Base-by-base conservation (phyloP, 2,797 vertebrate genomes). In the Synanceia verrucosa region DNA sequence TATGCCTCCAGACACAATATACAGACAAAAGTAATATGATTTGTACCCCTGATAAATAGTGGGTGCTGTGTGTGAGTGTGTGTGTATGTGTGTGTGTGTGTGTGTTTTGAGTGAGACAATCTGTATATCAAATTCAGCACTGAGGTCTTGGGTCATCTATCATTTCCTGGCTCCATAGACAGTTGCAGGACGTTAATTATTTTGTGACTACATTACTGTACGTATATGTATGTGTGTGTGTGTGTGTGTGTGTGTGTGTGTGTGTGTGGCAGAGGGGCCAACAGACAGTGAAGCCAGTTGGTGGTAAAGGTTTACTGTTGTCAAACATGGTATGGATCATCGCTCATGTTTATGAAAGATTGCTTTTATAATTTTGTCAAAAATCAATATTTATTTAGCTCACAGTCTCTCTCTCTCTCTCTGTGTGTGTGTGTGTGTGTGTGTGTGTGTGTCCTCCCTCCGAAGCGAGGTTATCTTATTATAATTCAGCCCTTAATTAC, bases 1-100 rank as follows among this genome's bases (percentile, higher is more conserved):
- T 81, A 79, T 75, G 63, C 66, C 69, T 81, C 60, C 72, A 89
- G 85, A 88, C 81, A 82, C 81, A 87, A 88, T 83, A 82, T 60
- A 73, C 87, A 90, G 90, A 90, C 79, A 46, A 68, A 61, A 74
- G 33, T 87, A 91, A 92, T 90, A 44, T 65, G 82, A 92, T 92
- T 89, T 87, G 48, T 63, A 29, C 57, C 65, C 48, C 80, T 83
- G 71, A 86, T 84, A 86, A 88, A 86, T 85, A 80, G 73, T 63
- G 19, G 11, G 51, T 33, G 41, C 50, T 50, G 60, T 56, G 71
- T 50, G 23, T 65, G 36, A 65, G 28, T 47, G 23, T 68, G 44
- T 63, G 57, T 70, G 23, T 37, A n/a, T 57, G 24, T 69, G n/a
- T 46, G 39, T 43, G 44, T 66, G 58, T 52, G 67, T 36, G 55